Evolutionary conservation across 2,113 vertebrate genomes (phyloP), one percentile per base, ranked within the genome.

Genomic region (Drymodes brunneopygia): DNA sequence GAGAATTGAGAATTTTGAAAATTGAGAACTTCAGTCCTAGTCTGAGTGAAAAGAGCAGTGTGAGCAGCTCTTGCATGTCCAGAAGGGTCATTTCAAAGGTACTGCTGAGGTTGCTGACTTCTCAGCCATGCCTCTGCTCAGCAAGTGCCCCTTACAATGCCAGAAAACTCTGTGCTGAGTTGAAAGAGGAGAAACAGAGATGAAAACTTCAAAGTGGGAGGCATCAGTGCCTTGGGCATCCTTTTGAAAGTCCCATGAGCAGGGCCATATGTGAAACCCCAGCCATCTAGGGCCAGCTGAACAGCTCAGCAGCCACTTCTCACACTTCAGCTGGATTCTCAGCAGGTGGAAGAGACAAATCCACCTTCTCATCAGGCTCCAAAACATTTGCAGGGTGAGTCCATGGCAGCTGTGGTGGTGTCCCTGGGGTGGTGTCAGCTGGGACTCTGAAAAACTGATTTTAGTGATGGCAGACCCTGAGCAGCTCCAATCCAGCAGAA

Each of bases 81-180:
- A 73, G 17, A 91, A 91, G 36, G 62, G 60, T 87, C 7, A 29
- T 73, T 96, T 64, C 25, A 71, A 72, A 92, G 85, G 72, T 67
- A 18, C 9, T 5, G 1, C 66, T 88, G 73, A 31, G 81, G 38
- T 12, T 54, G 42, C 36, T 45, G 62, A 14, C 47, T 92, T 38
- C 48, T 86, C 31, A 81, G 75, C 69, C 58, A 27, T 82, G 66
- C 69, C 60, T 67, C 77, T 95, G 83, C 93, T 90, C 96, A 90
- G 94, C 92, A 96, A 88, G 81, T 92, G 75, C 44, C 28, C 62
- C 51, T 78, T 80, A 54, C 87, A 89, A 58, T 58, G 51, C 53
- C 50, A 27, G 29, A 87, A 93, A 70, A 0, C 38, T 82, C 42
- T 1, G 4, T 29, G 42, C 50, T 78, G 15, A 50, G 40, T 77